phyloP scores from a whole-genome alignment of 2,113 vertebrate species.

The Vombatus ursinus region DNA sequence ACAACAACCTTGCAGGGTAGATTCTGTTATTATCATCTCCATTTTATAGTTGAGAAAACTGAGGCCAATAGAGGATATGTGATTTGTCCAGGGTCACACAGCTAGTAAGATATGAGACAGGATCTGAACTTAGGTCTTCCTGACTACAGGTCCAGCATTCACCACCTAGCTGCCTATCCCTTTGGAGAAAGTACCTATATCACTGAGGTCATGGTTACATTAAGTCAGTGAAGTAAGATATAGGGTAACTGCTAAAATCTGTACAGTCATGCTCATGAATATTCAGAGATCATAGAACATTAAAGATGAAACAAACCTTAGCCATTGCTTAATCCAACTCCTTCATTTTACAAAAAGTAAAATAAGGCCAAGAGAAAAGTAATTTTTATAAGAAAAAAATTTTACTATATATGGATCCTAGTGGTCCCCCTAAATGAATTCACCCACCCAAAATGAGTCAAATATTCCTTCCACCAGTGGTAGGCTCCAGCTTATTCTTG shows the following conservation, averaged over 20 bases:
- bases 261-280: not conserved
- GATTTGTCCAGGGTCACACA: not conserved
- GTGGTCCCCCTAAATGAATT: not conserved
- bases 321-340: not conserved
- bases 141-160: not conserved
- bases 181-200: not conserved
- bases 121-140: not conserved
- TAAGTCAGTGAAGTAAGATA: too few species aligned
- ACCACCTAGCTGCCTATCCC: too few species aligned
- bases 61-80: not conserved
- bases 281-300: too few species aligned
- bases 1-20: not conserved
- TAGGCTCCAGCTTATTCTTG: not conserved
- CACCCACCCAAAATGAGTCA: not conserved
- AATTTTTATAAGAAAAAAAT: not conserved
- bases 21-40: not conserved
- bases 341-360: too few species aligned
- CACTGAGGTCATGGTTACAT: not conserved
- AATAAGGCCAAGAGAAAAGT: not conserved
- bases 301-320: not conserved
- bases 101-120: not conserved
- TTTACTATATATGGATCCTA: not conserved
- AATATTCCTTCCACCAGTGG: not conserved
- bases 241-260: not conserved
- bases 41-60: not conserved